phyloP scores from a whole-genome alignment of 2,797 vertebrate species.

The Synanceia verrucosa region DNA sequence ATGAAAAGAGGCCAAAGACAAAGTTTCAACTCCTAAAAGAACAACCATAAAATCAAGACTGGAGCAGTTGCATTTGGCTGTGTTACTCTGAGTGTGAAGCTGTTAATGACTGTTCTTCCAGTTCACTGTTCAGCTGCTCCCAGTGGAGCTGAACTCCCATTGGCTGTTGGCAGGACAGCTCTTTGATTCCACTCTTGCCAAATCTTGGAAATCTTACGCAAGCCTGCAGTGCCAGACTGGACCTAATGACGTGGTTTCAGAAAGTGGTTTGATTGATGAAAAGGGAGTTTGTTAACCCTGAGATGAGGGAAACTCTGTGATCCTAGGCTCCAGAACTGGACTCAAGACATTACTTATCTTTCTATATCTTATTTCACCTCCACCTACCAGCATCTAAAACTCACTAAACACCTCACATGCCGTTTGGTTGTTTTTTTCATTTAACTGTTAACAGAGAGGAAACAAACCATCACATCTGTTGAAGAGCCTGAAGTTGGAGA shows the following conservation, averaged over 20 bases:
- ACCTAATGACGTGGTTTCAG: conserved; percentile 3
- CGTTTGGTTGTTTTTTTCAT: not conserved
- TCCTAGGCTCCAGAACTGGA: too few species aligned
- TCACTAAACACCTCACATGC: not conserved
- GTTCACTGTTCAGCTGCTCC: conserved; percentile 21
- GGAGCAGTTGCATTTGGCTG: not conserved
- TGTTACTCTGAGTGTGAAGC: conserved; percentile 13
- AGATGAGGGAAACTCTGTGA: not conserved
- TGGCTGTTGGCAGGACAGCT: conserved; percentile 9
- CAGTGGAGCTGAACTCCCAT: conserved; percentile 7
- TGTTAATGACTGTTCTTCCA: conserved; percentile 28
- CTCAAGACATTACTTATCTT: conserved; percentile 1
- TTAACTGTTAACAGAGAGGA: conserved; percentile 5
- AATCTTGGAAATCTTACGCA: conserved; percentile 21
- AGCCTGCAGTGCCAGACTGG: conserved; percentile 22
- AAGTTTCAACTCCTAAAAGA: too few species aligned
- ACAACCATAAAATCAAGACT: not conserved
- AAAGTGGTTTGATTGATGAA: not conserved
- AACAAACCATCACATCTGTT: conserved; percentile 17
- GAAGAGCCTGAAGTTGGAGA: not conserved
- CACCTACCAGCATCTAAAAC: not conserved
- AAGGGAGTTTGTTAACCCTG: not conserved
- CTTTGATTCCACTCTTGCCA: conserved; percentile 14
- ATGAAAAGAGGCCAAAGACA: not conserved
- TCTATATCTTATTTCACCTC: not conserved